These are phyloP conservation scores for Terebella lapidaria DNA, from an alignment of 2,888 invertebrate species.

Conservation along the genomic window DNA sequence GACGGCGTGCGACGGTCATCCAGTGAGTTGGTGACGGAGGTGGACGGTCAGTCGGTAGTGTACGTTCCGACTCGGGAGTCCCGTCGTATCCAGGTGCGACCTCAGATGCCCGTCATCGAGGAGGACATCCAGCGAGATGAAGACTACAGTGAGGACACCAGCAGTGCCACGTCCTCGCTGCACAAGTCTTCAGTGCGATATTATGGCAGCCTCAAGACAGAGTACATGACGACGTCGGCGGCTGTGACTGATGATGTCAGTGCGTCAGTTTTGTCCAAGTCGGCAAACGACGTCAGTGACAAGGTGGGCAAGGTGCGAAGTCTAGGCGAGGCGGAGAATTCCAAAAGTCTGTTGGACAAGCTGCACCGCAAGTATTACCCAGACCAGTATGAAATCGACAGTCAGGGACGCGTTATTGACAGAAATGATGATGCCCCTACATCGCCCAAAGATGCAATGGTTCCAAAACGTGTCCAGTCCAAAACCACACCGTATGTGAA, in stretches of 20 bases:
- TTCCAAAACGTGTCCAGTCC: no score
- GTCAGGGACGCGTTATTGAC: no score
- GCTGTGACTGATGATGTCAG: background rate
- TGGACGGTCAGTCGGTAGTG: background rate
- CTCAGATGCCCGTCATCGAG: constrained; percentile 3
- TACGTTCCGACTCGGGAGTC: background rate
- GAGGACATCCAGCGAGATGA: background rate
- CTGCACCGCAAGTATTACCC: background rate
- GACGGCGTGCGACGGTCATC: background rate
- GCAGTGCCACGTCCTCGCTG: background rate
- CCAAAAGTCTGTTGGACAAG: background rate
- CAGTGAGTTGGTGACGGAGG: background rate
- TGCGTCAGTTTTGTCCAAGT: background rate
- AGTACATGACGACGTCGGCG: background rate
- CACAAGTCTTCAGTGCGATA: background rate
- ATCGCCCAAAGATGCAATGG: no score
- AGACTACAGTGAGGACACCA: background rate
- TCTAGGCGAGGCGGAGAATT: no score
- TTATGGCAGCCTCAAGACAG: background rate
- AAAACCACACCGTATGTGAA: no score
- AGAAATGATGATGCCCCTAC: no score
- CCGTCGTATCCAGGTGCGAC: background rate
- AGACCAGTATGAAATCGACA: no score
- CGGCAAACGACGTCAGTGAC: background rate
- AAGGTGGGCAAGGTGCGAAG: background rate